Percentiles rank a stretch among this genome's conserved stretches.
Evolutionary conservation across 2,888 invertebrate species (phyloP).

Genomic region (Trimorus sp.): DNA sequence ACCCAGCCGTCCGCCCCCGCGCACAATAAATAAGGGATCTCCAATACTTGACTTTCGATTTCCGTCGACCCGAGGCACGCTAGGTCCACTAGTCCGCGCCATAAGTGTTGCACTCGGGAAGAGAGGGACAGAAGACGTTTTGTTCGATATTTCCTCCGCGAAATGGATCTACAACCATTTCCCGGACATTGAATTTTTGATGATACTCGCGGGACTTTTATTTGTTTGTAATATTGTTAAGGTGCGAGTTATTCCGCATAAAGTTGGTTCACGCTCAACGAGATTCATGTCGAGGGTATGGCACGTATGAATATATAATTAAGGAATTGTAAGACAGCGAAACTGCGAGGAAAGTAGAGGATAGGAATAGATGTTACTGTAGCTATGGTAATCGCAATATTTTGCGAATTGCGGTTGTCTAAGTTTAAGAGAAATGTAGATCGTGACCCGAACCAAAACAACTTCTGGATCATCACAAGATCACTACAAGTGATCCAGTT

Average conservation of each 20-base stretch:
- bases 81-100: conserved; percentile 25
- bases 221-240: conserved; percentile 46
- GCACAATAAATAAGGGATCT: conserved; percentile 48
- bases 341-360: too few relatives aligned
- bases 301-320: too few relatives aligned
- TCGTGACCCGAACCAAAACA: too few relatives aligned
- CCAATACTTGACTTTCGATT: conserved; percentile 25
- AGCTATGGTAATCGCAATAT: too few relatives aligned
- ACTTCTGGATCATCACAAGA: too few relatives aligned
- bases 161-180: conserved; percentile 44
- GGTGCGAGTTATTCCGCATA: conserved; percentile 28
- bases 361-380: too few relatives aligned
- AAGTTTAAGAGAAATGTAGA: too few relatives aligned
- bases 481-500: too few relatives aligned
- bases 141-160: conserved; percentile 39
- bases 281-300: conserved; percentile 18
- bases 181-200: conserved; percentile 65
- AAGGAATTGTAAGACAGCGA: too few relatives aligned
- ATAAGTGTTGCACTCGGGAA: conserved; percentile 50
- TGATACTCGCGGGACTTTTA: conserved; percentile 55
- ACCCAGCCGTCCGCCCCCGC: conserved; percentile 23
- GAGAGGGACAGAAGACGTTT: conserved; percentile 44
- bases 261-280: conserved; percentile 25
- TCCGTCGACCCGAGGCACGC: conserved; percentile 19
- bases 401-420: too few relatives aligned